Evolutionary conservation across 2,113 vertebrate species (phyloP).

Genomic region (Pygathrix nemaeus): DNA sequence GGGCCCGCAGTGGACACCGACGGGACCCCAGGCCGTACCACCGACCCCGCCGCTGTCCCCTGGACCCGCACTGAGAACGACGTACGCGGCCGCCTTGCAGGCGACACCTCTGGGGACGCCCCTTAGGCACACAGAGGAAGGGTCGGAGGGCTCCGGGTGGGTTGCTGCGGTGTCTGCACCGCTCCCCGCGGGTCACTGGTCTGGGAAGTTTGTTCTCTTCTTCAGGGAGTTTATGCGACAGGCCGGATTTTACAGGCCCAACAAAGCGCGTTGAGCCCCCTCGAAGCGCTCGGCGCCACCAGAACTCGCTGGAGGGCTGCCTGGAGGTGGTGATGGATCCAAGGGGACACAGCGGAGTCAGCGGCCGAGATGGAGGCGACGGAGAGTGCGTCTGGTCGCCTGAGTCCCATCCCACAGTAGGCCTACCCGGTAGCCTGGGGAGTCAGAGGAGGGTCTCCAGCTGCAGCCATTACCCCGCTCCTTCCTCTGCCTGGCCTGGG

Average conservation of each 20-base stretch:
- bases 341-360: fast-evolving
- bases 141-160: conserved; percentile 80
- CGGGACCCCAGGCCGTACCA: neutral
- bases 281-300: conserved; percentile 57
- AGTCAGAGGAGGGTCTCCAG: no score
- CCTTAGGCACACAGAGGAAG: conserved; percentile 82
- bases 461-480: fast-evolving
- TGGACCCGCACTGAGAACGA: neutral
- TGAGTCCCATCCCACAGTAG: fast-evolving
- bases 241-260: conserved; percentile 84
- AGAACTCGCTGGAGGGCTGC: neutral
- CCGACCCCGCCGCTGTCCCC: fast-evolving
- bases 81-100: no score
- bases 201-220: conserved; percentile 84
- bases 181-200: conserved; percentile 82
- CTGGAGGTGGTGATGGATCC: neutral
- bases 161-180: conserved; percentile 79
- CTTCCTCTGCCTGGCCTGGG: fast-evolving
- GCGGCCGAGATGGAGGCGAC: neutral
- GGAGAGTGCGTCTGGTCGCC: fast-evolving
- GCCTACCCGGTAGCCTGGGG: fast-evolving
- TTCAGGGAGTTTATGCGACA: conserved; percentile 84
- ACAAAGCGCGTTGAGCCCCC: conserved; percentile 81
- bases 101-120: no score
- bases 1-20: neutral